Percentiles rank a stretch among this genome's conserved stretches.
Evolutionary conservation across 2,797 vertebrate species (phyloP).

Genomic region (Rallus crepitans): DNA sequence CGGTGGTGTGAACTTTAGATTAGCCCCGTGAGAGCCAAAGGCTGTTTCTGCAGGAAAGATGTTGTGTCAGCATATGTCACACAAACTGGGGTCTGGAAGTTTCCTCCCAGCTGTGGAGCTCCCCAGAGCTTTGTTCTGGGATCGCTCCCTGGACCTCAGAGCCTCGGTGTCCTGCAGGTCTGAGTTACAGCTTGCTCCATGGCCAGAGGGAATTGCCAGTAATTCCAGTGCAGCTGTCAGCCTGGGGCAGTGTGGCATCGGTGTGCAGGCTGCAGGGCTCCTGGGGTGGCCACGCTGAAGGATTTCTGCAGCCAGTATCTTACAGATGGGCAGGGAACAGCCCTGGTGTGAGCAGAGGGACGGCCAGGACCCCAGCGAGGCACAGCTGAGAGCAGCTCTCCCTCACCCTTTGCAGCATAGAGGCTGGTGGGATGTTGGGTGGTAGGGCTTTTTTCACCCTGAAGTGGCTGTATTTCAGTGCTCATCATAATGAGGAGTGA

Average conservation of each 20-base stretch:
- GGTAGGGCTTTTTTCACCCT: not conserved
- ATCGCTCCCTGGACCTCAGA: fast-evolving
- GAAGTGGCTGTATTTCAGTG: not conserved
- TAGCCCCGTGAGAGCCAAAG: not conserved
- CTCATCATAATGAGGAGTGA: not conserved
- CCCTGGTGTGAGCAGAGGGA: not conserved
- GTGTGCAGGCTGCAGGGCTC: not conserved
- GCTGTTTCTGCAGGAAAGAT: not conserved
- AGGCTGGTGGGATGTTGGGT: not conserved
- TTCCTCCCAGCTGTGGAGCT: not conserved
- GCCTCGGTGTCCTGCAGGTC: not conserved
- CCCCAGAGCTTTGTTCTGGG: not conserved
- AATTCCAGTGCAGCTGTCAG: not conserved
- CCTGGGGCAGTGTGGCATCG: not conserved
- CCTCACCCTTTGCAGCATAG: fast-evolving
- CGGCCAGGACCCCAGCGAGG: not conserved
- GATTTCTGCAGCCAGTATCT: not conserved
- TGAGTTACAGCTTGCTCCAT: not conserved
- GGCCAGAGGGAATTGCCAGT: not conserved
- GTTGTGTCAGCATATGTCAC: not conserved
- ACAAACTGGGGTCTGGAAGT: not conserved
- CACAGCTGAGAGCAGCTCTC: not conserved
- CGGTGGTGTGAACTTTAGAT: slow-evolving; percentile 41
- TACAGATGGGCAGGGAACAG: not conserved
- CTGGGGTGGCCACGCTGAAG: not conserved